phyloP scores from a whole-genome alignment of 2,113 vertebrate genomes.

The Chaenogobius annularis region DNA sequence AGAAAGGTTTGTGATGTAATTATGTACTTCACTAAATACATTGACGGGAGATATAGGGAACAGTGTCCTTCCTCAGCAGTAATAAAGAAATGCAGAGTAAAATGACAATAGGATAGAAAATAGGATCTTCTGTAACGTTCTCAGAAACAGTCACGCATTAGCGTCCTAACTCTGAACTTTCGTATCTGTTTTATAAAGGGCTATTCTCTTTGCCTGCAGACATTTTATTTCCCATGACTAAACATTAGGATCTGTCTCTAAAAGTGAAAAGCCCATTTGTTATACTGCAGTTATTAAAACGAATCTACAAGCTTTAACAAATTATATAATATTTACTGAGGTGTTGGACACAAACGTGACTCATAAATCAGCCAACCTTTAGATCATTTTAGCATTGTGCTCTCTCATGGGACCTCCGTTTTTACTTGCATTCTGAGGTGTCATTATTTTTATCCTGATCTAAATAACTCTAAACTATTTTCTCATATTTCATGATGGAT shows the following conservation, averaged over 20 bases:
- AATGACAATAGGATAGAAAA: slow-evolving; percentile 18
- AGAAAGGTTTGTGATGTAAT: background rate
- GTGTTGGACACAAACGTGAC: slow-evolving; percentile 14
- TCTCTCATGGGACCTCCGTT: background rate
- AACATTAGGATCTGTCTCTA: slow-evolving; percentile 22
- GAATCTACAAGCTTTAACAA: slow-evolving; percentile 12
- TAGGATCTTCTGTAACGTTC: background rate
- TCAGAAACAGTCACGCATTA: slow-evolving; percentile 9
- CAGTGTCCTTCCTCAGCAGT: slow-evolving; percentile 19
- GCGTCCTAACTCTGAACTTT: slow-evolving; percentile 17
- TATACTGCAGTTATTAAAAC: slow-evolving; percentile 31
- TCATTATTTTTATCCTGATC: slow-evolving; percentile 26
- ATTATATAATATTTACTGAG: slow-evolving; percentile 21
- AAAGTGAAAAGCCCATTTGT: slow-evolving; percentile 13
- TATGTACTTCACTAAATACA: background rate
- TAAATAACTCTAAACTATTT: slow-evolving; percentile 12
- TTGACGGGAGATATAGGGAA: background rate
- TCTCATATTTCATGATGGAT: slow-evolving; percentile 24
- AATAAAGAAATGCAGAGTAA: slow-evolving; percentile 22
- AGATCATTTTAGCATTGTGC: slow-evolving; percentile 15
- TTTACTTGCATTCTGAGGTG: background rate
- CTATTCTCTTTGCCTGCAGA: slow-evolving; percentile 22
- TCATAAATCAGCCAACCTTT: slow-evolving; percentile 17
- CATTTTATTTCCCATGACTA: slow-evolving; percentile 22
- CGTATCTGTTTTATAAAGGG: slow-evolving; percentile 13